Base-by-base conservation (phyloP, 2,888 invertebrate species). In the Maniola hyperantus region DNA sequence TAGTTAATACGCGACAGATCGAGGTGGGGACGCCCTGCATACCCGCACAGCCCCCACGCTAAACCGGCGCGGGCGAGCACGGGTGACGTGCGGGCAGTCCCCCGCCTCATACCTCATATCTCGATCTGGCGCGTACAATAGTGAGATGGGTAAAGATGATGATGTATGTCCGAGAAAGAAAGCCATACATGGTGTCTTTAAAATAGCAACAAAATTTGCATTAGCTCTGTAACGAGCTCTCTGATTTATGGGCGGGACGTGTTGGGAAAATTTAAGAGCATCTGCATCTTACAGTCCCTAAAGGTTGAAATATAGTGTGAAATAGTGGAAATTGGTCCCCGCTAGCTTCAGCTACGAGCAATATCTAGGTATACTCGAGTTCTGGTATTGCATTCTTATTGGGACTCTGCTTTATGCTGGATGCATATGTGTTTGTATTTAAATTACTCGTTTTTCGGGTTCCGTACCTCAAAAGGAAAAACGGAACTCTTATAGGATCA, bases 161-260 rank as follows among this genome's bases (percentile, higher is more conserved):
- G 13, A n/a, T 6, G 6, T 1, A 46, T 46, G 46, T 51, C 50
- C 50, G 5, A 18, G 5, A 39, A 1, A 36, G 1, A 7, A 39
- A 20, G 11, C 26, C 6, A 51, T 39, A 13, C 20, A 53, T 54
- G 42, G 62, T 53, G 5, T 44, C 39, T 33, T 39, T 33, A 48
- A 69, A 69, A 66, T 61, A 67, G 60, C 54, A 73, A 72, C 68
- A 66, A 67, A 73, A 73, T 68, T 73, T 71, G 67, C 69, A 69
- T 73, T 62, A 60, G 64, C 68, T 50, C 13, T 65, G 66, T 70
- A 73, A 72, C 71, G 71, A 73, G 74, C 67, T 67, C 39, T 34
- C 11, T 71, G 73, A 74, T 74, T 73, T 73, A 74, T 70, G 71
- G 42, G 50, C 20, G 26, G 51, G 68, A 70, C 73, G 73, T 73